phyloP scores from a whole-genome alignment of 2,888 invertebrate species.

The Agonum fuliginosum region DNA sequence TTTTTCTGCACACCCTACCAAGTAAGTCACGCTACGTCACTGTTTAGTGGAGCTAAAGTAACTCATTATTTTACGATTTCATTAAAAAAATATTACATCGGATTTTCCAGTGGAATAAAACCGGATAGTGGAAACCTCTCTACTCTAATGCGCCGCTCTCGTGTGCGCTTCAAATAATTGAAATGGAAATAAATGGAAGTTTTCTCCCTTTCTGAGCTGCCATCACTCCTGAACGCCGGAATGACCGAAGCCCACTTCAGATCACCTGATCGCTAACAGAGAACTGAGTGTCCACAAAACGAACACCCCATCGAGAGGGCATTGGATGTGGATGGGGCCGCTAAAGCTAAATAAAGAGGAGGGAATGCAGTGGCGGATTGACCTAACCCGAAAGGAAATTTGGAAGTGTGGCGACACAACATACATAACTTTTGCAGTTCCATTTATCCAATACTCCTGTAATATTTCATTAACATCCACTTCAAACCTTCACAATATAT shows the following conservation, averaged over 20 bases:
- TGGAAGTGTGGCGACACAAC: no score
- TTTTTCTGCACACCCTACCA: no score
- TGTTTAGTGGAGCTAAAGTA: no score
- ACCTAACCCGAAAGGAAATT: no score
- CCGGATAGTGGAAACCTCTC: conserved; percentile 7
- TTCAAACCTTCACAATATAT: no score
- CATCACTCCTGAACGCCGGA: neutral
- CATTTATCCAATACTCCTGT: no score
- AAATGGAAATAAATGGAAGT: conserved; percentile 50
- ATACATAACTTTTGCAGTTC: no score
- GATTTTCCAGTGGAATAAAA: neutral
- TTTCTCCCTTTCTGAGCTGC: conserved; percentile 31
- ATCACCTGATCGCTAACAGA: neutral
- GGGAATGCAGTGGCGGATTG: neutral
- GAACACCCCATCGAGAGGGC: neutral
- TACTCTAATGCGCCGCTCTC: conserved; percentile 46
- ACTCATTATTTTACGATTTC: no score
- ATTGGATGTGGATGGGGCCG: neutral
- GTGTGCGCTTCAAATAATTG: conserved; percentile 44
- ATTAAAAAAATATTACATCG: neutral
- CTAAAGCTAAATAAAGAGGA: conserved; percentile 12
- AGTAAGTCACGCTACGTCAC: no score
- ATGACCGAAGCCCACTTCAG: no score
- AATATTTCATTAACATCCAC: no score
- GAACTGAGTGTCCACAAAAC: neutral